phyloP scores from a whole-genome alignment of 2,113 vertebrate genomes.

The Anas platyrhynchos region DNA sequence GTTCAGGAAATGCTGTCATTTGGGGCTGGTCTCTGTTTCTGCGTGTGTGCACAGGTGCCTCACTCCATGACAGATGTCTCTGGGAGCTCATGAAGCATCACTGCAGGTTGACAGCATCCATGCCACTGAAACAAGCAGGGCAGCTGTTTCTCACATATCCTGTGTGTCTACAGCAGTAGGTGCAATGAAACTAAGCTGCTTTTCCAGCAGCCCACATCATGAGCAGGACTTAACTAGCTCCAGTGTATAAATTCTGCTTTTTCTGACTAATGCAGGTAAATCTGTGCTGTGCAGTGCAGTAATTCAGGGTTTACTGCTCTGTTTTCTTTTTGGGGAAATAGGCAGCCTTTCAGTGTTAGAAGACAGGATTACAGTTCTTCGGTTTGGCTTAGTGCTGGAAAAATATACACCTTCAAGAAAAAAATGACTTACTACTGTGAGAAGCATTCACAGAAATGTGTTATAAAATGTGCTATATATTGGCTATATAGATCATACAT shows the following conservation, averaged over 20 bases:
- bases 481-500: background rate
- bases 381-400: background rate
- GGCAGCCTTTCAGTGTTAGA: background rate
- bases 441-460: background rate
- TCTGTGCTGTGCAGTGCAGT: background rate
- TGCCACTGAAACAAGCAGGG: background rate
- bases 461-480: background rate
- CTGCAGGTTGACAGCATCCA: background rate
- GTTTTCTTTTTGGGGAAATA: background rate
- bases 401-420: background rate
- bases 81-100: background rate
- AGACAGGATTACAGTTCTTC: background rate
- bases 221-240: background rate
- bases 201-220: background rate
- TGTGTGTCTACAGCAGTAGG: background rate
- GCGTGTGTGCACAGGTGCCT: fast-evolving
- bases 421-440: background rate
- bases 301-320: background rate
- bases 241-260: background rate
- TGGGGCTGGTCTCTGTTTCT: background rate
- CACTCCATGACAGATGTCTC: background rate
- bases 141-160: background rate
- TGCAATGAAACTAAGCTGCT: background rate
- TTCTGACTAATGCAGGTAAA: background rate
- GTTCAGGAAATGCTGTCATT: background rate